These are phyloP conservation scores for Enteromius trimaculatus DNA, from an alignment of 2,797 vertebrate genomes.

Conservation along the genomic window DNA sequence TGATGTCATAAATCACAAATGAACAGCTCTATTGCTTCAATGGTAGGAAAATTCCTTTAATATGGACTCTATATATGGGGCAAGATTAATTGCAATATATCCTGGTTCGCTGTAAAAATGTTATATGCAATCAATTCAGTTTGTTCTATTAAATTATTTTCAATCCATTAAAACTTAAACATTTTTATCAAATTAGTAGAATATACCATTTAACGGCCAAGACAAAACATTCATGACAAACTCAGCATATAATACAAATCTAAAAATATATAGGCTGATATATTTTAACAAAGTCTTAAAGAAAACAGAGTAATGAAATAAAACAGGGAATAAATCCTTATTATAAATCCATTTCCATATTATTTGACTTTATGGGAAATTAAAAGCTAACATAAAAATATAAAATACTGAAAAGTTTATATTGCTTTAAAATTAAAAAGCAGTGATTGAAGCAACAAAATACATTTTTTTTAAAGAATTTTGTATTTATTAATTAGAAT, in stretches of 20 bases:
- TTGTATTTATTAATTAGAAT: neutral
- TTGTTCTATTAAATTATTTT: neutral
- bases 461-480: no score
- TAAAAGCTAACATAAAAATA: neutral
- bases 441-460: neutral
- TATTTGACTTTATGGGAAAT: neutral
- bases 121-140: neutral
- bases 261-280: neutral
- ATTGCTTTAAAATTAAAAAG: neutral
- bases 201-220: neutral
- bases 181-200: neutral
- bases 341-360: neutral
- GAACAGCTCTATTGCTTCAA: constrained; percentile 9
- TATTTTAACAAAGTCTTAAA: neutral
- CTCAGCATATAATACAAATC: neutral
- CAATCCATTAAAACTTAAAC: neutral
- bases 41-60: neutral
- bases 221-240: neutral
- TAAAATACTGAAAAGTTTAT: no score
- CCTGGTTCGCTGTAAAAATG: neutral
- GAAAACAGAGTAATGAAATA: neutral
- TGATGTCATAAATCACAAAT: constrained; percentile 19
- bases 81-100: constrained; percentile 8
- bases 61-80: neutral
- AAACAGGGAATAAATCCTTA: neutral